phyloP scores from a whole-genome alignment of 2,888 invertebrate species.

The Lasius platythorax region DNA sequence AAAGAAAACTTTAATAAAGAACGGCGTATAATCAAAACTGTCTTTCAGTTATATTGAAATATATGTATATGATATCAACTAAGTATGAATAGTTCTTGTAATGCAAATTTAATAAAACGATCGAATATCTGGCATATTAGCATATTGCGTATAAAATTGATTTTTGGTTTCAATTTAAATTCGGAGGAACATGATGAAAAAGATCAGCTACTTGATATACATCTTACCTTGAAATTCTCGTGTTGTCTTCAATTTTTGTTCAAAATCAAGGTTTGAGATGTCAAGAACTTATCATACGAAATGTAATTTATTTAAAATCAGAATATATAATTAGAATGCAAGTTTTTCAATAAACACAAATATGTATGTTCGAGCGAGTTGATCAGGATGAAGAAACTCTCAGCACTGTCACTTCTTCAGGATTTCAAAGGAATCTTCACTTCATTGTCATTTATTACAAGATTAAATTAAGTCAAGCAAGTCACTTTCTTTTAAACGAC shows the following conservation, averaged over 20 bases:
- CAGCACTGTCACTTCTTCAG: not conserved
- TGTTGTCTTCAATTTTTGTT: not conserved
- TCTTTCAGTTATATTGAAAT: not conserved
- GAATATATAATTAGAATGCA: not conserved
- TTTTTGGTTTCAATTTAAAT: not conserved
- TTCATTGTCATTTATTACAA: conserved; percentile 10
- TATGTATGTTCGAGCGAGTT: not conserved
- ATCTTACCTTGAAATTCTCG: conserved; percentile 24
- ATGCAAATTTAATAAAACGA: not conserved
- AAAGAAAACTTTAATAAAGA: not conserved
- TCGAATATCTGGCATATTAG: not conserved
- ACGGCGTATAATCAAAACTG: not conserved
- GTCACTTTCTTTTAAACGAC: conserved; percentile 48
- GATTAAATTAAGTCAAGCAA: conserved; percentile 43
- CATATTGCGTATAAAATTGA: not conserved
- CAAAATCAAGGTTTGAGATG: not conserved
- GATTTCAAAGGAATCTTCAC: not conserved
- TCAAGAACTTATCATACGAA: not conserved
- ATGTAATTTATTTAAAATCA: conserved; percentile 23
- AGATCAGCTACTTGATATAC: not conserved
- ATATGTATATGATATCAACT: not conserved
- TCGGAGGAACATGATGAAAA: not conserved
- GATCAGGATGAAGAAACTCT: not conserved
- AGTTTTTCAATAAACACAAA: not conserved
- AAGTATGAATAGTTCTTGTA: not conserved